A percentile compares a stretch with the other conserved stretches of the same genome.
Evolutionary conservation across 2,888 invertebrate species (phyloP).

Genomic region (Hypomecis atomaria): DNA sequence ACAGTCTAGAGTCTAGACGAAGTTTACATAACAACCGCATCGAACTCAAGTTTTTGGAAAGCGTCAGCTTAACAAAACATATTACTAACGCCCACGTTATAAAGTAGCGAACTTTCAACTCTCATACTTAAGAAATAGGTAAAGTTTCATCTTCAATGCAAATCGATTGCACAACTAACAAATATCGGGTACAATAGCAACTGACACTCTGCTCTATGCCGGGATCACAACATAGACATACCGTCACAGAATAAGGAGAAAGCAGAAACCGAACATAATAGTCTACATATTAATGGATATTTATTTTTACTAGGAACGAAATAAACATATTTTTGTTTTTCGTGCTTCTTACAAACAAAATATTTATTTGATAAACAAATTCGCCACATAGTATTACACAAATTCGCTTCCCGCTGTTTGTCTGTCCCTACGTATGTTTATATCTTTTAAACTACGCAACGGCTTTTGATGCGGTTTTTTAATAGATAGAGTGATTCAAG

Average conservation of each 20-base stretch:
- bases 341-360: too few relatives aligned
- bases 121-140: constrained; percentile 26
- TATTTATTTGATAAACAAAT: too few relatives aligned
- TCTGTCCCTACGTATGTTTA: too few relatives aligned
- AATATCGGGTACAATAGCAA: constrained; percentile 30
- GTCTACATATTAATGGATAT: too few relatives aligned
- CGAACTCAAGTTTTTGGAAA: constrained; percentile 9
- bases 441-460: too few relatives aligned
- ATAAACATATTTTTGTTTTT: too few relatives aligned
- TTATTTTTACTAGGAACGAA: too few relatives aligned
- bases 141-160: constrained; percentile 28
- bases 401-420: too few relatives aligned
- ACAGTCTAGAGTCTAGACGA: constrained; percentile 4
- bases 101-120: constrained; percentile 26
- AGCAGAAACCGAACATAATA: neutral
- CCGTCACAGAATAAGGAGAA: neutral
- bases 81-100: constrained; percentile 1
- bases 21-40: constrained; percentile 1
- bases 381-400: too few relatives aligned
- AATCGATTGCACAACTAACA: constrained; percentile 24
- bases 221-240: constrained; percentile 3
- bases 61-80: constrained; percentile 3
- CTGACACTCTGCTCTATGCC: constrained; percentile 14
- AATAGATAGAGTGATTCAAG: too few relatives aligned
- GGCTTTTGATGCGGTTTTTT: too few relatives aligned